Evolutionary conservation across 2,113 vertebrate species (phyloP).

Genomic region (Ivindomyrus marchei): DNA sequence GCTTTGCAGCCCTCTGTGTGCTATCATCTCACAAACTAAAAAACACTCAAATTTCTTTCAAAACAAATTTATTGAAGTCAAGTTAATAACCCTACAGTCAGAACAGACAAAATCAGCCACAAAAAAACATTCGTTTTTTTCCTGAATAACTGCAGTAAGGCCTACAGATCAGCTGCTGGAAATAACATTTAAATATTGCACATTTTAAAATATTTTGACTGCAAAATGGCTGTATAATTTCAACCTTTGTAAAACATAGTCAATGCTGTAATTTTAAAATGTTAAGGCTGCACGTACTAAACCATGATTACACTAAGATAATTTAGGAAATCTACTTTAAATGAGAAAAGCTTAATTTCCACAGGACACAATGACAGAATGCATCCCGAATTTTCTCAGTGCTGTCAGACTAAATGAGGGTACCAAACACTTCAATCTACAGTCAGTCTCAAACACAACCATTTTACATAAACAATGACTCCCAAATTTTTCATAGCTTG

Average conservation of each 20-base stretch:
- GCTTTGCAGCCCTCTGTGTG: background rate
- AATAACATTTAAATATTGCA: conserved; percentile 2
- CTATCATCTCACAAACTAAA: background rate
- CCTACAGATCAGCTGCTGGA: background rate
- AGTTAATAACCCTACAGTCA: background rate
- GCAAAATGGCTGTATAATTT: background rate
- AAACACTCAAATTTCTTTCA: background rate
- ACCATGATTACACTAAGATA: background rate
- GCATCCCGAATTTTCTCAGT: background rate
- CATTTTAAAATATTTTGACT: background rate
- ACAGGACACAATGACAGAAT: background rate
- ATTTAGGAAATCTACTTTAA: background rate
- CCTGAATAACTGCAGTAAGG: background rate
- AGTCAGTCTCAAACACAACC: background rate
- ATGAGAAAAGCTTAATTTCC: background rate
- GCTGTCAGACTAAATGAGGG: background rate
- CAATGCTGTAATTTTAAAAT: background rate
- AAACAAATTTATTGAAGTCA: conserved; percentile 1
- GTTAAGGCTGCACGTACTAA: background rate
- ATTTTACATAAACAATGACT: background rate
- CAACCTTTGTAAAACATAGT: background rate
- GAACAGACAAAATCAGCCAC: background rate
- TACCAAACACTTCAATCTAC: background rate
- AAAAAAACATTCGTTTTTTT: background rate
- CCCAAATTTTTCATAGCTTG: background rate